These are phyloP conservation scores for Syngnathus floridae DNA, from an alignment of 2,113 vertebrate genomes.

Conservation along the genomic window DNA sequence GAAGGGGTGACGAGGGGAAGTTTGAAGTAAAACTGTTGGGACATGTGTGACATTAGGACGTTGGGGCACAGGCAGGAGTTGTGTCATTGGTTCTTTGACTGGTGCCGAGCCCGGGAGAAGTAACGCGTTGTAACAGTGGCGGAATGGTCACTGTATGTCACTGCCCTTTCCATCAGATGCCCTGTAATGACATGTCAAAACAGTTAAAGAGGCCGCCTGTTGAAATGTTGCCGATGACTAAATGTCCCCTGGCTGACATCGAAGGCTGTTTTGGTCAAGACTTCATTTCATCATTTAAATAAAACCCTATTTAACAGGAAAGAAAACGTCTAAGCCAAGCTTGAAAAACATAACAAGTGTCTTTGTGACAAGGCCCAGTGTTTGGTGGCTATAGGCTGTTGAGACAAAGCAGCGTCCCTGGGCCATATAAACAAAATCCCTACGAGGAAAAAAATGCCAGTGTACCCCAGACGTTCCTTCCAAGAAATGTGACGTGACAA, in stretches of 20 bases:
- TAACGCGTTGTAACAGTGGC: conserved; percentile 61
- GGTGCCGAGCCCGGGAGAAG: conserved; percentile 52
- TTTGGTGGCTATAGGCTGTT: conserved; percentile 47
- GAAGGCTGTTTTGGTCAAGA: conserved; percentile 18
- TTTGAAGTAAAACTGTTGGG: conserved; percentile 66
- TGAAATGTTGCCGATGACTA: conserved; percentile 43
- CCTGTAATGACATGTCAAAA: conserved; percentile 61
- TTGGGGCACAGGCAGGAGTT: conserved; percentile 55
- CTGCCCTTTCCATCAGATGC: conserved; percentile 61
- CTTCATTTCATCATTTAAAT: conserved; percentile 17
- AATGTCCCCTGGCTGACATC: conserved; percentile 38
- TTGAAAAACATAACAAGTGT: conserved; percentile 1
- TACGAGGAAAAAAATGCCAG: conserved; percentile 60
- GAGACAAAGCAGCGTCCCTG: conserved; percentile 61
- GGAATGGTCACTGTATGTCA: conserved; percentile 67
- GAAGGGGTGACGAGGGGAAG: conserved; percentile 36
- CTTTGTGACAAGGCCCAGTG: conserved; percentile 29
- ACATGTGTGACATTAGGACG: conserved; percentile 69
- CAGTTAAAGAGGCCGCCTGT: conserved; percentile 39
- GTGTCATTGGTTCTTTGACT: conserved; percentile 66
- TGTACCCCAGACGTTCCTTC: conserved; percentile 43
- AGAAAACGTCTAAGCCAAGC: conserved; percentile 11
- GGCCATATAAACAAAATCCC: conserved; percentile 61
- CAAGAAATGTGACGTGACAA: conserved; percentile 63
- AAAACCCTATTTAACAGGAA: not conserved